Base-by-base conservation (phyloP, 2,797 vertebrate genomes). In the Psittacula derbiana region DNA sequence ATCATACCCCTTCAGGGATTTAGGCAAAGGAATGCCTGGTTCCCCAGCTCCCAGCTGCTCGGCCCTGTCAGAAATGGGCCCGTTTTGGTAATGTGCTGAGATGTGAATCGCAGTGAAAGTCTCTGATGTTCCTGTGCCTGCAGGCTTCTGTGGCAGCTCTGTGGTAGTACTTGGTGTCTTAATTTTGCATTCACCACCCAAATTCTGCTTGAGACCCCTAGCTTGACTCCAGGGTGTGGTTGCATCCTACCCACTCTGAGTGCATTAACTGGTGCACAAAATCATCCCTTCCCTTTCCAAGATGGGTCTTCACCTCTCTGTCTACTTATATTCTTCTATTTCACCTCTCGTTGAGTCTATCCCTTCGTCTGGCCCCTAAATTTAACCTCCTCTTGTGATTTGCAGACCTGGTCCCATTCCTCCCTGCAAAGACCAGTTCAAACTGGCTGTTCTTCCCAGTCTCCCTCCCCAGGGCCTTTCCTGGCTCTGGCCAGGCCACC, bases 361-460 rank as follows among this genome's bases (percentile, higher is more conserved):
- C 9, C 10, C 5, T 80, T 82, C 50, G 38, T 23, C 40, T 44
- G 30, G 8, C 8, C 38, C 50, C 52, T 73, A 53, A 58, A 72
- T 2, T 4, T 31, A 25, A 24, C 6, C 6, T 53, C 6, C 3
- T 55, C 5, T 81, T 49, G 44, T 52, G 40, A 53, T 24, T 40
- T 4, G 1, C 38, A 71, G 36, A 28, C 23, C 20, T 40, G n/a
- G 7, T 71, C 33, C 30, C 31, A 30, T 10, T 52, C 18, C 0
- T 0, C 6, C 18, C 36, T 43, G 14, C 0, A 0, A 70, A 9
- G 8, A 38, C 44, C 5, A 74, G 36, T 24, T 24, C 53, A 65
- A 71, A 70, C 6, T 25, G 30, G 11, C 7, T 20, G 72, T 81
- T 79, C 44, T 15, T 85, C 20, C 8, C 24, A 7, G 6, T 24